A percentile compares a stretch with the other conserved stretches of the same genome.
phyloP scores from a whole-genome alignment of 2,113 vertebrate species.

The Neodontobutis hainanensis region DNA sequence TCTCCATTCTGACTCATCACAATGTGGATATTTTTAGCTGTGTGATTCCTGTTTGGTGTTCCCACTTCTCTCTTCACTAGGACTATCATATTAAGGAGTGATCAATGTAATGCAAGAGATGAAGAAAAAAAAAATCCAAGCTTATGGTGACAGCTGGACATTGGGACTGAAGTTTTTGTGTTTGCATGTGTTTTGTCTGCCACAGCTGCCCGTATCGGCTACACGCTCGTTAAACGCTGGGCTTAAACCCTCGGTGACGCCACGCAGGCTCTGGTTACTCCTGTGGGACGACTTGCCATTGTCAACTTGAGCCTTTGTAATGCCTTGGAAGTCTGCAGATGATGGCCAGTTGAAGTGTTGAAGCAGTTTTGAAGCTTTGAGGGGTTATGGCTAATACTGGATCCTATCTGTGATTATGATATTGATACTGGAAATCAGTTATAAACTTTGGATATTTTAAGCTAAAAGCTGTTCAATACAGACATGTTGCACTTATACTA shows the following conservation, averaged over 20 bases:
- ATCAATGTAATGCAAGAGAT: slow-evolving; percentile 51
- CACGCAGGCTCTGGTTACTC: slow-evolving; percentile 71
- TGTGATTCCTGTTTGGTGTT: slow-evolving; percentile 65
- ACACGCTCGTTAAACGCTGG: slow-evolving; percentile 74
- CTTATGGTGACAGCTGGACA: slow-evolving; percentile 31
- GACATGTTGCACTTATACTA: too few relatives aligned
- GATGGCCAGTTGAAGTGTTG: slow-evolving; percentile 52
- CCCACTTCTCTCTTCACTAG: slow-evolving; percentile 21
- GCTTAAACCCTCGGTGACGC: slow-evolving; percentile 71
- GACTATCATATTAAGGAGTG: slow-evolving; percentile 57
- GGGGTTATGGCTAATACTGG: background rate
- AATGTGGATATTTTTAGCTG: slow-evolving; percentile 70
- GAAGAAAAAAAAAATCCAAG: slow-evolving; percentile 21
- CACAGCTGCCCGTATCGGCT: slow-evolving; percentile 73
- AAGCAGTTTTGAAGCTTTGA: background rate
- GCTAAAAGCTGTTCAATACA: too few relatives aligned
- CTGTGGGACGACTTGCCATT: slow-evolving; percentile 76
- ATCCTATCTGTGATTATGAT: background rate
- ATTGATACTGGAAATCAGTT: too few relatives aligned
- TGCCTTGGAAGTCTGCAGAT: slow-evolving; percentile 62
- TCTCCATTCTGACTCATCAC: slow-evolving; percentile 71
- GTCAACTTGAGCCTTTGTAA: slow-evolving; percentile 68
- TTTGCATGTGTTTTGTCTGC: slow-evolving; percentile 65
- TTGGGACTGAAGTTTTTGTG: slow-evolving; percentile 3
- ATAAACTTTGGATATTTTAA: too few relatives aligned